Conservation (phyloP, 2,797 vertebrate species). For the Nannoperca australis region DNA sequence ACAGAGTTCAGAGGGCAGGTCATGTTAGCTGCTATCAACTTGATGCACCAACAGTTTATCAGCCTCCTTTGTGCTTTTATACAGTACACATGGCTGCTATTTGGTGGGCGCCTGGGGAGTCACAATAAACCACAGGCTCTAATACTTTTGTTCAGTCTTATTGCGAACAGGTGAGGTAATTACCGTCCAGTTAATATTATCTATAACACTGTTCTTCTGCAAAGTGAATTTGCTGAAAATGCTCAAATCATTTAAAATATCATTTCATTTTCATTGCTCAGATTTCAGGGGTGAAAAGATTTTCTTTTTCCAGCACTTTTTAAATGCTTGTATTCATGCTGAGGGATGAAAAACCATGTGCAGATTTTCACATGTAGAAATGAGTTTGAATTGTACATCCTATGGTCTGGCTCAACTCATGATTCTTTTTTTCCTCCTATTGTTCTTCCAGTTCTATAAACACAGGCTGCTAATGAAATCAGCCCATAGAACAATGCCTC, state of each 20-base stretch:
- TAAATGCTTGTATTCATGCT: slow-evolving; percentile 15
- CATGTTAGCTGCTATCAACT: slow-evolving; percentile 65
- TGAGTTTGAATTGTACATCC: slow-evolving; percentile 37
- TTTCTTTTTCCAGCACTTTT: slow-evolving; percentile 12
- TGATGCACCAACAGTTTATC: slow-evolving; percentile 71
- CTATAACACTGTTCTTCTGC: slow-evolving; percentile 20
- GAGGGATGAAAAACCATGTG: background rate
- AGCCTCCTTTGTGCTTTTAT: slow-evolving; percentile 61
- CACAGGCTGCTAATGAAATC: slow-evolving; percentile 67
- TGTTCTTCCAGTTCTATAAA: slow-evolving; percentile 61
- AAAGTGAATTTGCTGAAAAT: slow-evolving; percentile 25
- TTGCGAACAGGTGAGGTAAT: slow-evolving; percentile 46
- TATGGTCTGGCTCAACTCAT: slow-evolving; percentile 21
- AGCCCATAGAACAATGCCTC: slow-evolving; percentile 65
- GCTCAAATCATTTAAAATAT: slow-evolving; percentile 17
- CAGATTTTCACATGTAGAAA: slow-evolving; percentile 42
- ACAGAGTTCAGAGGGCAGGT: slow-evolving; percentile 68
- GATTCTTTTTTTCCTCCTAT: slow-evolving; percentile 35
- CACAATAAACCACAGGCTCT: slow-evolving; percentile 45
- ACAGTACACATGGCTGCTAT: slow-evolving; percentile 52
- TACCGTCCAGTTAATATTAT: slow-evolving; percentile 38
- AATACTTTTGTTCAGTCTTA: slow-evolving; percentile 42
- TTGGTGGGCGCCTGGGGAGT: slow-evolving; percentile 46
- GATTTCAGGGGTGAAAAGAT: slow-evolving; percentile 11
- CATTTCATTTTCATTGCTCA: slow-evolving; percentile 11